Base-by-base conservation (phyloP, 2,888 invertebrate species). In the Drosophila melanocephala region DNA sequence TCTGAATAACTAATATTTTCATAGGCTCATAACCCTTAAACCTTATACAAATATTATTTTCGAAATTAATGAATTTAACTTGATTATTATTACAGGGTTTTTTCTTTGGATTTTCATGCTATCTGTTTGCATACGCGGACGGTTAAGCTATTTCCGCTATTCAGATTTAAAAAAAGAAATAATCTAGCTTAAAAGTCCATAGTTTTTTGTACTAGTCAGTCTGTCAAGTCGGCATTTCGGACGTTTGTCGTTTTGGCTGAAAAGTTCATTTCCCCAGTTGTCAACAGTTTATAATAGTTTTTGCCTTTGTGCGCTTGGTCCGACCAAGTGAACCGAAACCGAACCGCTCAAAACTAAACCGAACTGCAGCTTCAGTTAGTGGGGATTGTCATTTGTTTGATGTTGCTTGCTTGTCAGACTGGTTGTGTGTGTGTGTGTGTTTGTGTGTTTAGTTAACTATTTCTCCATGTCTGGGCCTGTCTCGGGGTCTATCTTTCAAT, bases 221-320 rank as follows among this genome's bases (percentile, higher is more conserved):
- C 56, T 35, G 71, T 58, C 57, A 64, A 56, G 70, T 50, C 52
- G 30, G 63, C 39, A 63, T 59, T 72, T 59, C 51, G 67, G 75
- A 74, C 79, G 75, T 78, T 84, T 86, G 80, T 80, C 87, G 85
- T 85, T 86, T 80, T 77, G 44, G 71, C 68, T 85, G 73, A 85
- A 85, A 83, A 75, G 82, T 87, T 87, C 82, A 86, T 86, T 86
- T 86, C 86, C 87, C 85, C 69, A 82, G 87, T 84, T 86, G 85
- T 86, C 87, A 87, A 78, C 82, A 67, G 78, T 77, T 85, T 85
- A 82, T 86, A 87, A 85, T 85, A 78, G 86, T 82, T 85, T 86
- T 77, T 75, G 79, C 76, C 69, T 83, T 83, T 76, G 67, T 61
- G 71, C 64, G 70, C 65, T 52, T 39, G 72, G 62, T 47, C 57